Evolutionary conservation across 2,113 vertebrate genomes (phyloP), one percentile per base, ranked within the genome.

Genomic region (Planiliza haematocheilus): DNA sequence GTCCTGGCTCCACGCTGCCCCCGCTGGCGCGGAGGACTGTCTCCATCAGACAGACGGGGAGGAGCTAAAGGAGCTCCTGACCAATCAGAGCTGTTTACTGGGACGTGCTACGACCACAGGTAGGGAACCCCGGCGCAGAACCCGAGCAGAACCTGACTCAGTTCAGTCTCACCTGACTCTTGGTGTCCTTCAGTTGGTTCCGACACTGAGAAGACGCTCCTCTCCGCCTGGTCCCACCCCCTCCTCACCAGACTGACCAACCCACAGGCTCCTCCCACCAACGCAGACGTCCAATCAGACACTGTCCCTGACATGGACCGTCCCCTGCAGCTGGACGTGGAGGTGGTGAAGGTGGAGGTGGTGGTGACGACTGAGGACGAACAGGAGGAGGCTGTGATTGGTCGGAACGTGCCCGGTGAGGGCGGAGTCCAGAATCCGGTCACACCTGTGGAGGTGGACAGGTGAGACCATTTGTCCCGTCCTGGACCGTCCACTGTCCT

Each of bases 141-240:
- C 16, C 38, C 34, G n/a, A 17, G 48, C 37, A n/a, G 20, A 50
- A 43, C 13, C 56, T 10, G 57, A 14, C 3, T 16, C 46, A 48
- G 37, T 24, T 51, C 49, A 38, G 20, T 17, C 18, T 30, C 9
- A 50, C 34, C 12, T 57, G 14, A 14, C 18, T 10, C 17, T 1
- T 1, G 18, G 10, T n/a, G 5, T 41, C 24, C 39, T 1, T 18
- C 60, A 90, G 89, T 85, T 4, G 1, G 61, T n/a, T 42, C 9
- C 7, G 71, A 72, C n/a, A 12, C 67, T 0, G 87, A 91, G 72
- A 72, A 76, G 14, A 34, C 73, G 38, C 82, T 91, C 60, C 75
- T 87, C 41, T 77, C 82, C 1, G 78, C 73, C 21, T 86, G 84
- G 89, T 80, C 85, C 74, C 78, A 84, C 78, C 86, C 86, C 10